Conservation (phyloP, 2,888 invertebrate genomes). For the Spisula subtruncata region DNA sequence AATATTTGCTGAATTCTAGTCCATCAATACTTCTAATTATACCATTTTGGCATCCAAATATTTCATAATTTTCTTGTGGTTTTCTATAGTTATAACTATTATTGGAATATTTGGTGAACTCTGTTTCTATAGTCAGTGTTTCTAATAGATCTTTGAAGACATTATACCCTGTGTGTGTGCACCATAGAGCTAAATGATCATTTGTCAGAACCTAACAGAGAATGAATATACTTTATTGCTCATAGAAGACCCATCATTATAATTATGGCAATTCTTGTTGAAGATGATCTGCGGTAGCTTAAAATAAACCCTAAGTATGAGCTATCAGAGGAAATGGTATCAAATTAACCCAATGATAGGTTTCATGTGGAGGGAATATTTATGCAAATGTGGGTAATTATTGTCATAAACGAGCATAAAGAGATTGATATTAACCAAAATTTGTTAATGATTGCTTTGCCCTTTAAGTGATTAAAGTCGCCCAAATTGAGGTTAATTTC, state of each 20-base stretch:
- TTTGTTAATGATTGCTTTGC: slow-evolving; percentile 27
- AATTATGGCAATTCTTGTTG: slow-evolving; percentile 38
- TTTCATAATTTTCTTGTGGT: neutral
- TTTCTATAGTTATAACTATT: neutral
- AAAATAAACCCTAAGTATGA: slow-evolving; percentile 44
- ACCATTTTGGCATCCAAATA: too few relatives aligned
- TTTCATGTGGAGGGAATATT: slow-evolving; percentile 29
- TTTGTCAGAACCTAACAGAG: neutral
- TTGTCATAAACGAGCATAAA: slow-evolving; percentile 26
- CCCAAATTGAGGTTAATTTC: slow-evolving; percentile 7
- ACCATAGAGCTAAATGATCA: neutral
- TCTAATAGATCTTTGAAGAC: neutral
- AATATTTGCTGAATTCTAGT: neutral
- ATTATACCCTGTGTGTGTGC: neutral
- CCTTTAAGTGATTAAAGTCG: slow-evolving; percentile 9
- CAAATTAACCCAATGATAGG: slow-evolving; percentile 48
- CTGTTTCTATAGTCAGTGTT: neutral
- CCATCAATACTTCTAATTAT: neutral
- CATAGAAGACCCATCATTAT: slow-evolving; percentile 32
- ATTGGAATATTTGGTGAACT: neutral
- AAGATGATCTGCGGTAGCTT: slow-evolving; percentile 7
- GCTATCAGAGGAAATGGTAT: slow-evolving; percentile 43
- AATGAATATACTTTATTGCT: slow-evolving; percentile 36
- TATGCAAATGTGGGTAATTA: slow-evolving; percentile 50
- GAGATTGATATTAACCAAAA: slow-evolving; percentile 16